These are phyloP conservation scores for Perithous albicinctus DNA, from an alignment of 2,888 invertebrate genomes.

Conservation along the genomic window DNA sequence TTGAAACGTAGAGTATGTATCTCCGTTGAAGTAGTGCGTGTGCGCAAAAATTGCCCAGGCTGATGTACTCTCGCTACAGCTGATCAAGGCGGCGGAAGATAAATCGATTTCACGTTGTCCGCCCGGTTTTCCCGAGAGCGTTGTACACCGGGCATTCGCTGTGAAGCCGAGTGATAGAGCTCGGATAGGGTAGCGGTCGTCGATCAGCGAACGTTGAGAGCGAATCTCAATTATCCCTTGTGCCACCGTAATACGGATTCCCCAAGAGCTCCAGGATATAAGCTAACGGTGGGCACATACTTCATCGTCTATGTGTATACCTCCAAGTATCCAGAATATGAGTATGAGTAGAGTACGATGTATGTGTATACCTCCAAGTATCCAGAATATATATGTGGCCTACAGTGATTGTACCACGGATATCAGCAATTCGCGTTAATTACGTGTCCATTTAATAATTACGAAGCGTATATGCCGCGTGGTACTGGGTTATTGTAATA, in stretches of 20 bases:
- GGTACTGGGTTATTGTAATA: conserved; percentile 35
- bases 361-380: background rate
- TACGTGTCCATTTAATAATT: conserved; percentile 73
- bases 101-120: conserved; percentile 65
- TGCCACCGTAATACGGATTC: conserved; percentile 64
- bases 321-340: no score
- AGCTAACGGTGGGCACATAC: conserved; percentile 21
- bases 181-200: conserved; percentile 48
- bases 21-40: conserved; percentile 41
- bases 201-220: conserved; percentile 67
- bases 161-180: conserved; percentile 50
- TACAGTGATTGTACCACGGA: conserved; percentile 55
- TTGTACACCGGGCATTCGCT: conserved; percentile 28
- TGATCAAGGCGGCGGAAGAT: conserved; percentile 56
- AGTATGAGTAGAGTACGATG: no score
- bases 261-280: conserved; percentile 9
- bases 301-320: conserved; percentile 8
- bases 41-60: conserved; percentile 55
- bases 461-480: conserved; percentile 44
- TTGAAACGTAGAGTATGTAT: conserved; percentile 32
- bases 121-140: conserved; percentile 53
- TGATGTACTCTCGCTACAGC: conserved; percentile 37
- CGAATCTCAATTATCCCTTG: conserved; percentile 70
- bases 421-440: conserved; percentile 74
- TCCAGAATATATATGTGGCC: conserved; percentile 3